These are phyloP conservation scores for Stenopsyche tienmushanensis DNA, from an alignment of 1,140 invertebrate genomes.

Conservation along the genomic window DNA sequence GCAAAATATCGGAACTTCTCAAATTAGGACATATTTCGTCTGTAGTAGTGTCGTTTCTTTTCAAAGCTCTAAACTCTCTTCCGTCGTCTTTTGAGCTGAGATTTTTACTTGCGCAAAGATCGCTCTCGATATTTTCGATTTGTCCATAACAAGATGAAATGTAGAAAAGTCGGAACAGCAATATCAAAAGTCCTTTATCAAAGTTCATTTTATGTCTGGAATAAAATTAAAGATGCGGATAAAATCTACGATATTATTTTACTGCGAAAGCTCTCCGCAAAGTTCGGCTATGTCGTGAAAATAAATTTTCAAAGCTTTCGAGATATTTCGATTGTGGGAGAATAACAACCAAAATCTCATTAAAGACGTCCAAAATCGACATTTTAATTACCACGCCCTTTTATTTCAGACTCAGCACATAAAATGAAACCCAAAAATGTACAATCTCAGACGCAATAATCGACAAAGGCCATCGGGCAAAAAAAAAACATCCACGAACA, in stretches of 20 bases:
- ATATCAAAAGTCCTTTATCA: background rate
- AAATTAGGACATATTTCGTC: conserved; percentile 25
- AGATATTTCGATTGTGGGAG: no score
- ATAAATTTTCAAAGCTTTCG: no score
- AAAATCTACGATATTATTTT: no score
- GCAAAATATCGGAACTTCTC: conserved; percentile 27
- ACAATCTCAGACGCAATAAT: no score
- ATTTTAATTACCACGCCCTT: no score
- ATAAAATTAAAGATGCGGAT: background rate
- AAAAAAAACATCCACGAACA: no score
- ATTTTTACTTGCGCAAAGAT: background rate
- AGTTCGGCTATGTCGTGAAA: background rate
- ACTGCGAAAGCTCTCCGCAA: no score
- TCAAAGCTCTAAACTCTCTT: background rate
- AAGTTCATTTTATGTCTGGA: background rate
- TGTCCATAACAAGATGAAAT: background rate
- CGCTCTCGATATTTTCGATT: background rate
- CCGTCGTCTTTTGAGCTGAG: background rate
- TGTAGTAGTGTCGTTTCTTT: background rate
- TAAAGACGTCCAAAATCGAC: no score
- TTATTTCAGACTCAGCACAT: no score
- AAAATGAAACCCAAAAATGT: no score
- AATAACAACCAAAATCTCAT: no score
- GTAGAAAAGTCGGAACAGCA: background rate
- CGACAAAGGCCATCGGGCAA: no score